phyloP scores from a whole-genome alignment of 2,888 invertebrate species.

The Melolontha melolontha region DNA sequence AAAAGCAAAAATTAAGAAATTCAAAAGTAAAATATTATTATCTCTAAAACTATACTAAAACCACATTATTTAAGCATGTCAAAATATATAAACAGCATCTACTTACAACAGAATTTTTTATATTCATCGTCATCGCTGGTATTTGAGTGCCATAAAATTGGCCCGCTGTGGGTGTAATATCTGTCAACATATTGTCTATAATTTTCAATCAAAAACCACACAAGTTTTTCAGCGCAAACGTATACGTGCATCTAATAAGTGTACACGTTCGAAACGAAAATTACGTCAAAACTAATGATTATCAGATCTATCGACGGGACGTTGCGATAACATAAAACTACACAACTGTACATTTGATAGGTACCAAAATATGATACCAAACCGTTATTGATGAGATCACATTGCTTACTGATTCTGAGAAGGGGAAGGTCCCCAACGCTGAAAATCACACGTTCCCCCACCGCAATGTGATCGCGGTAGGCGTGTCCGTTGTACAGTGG shows the following conservation, averaged over 20 bases:
- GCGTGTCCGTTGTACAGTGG: slow-evolving; percentile 46
- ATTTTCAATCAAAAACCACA: neutral
- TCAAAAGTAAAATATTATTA: too few species aligned
- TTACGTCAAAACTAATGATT: neutral
- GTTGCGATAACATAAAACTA: slow-evolving; percentile 44
- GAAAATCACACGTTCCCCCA: slow-evolving; percentile 65
- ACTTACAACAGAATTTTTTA: slow-evolving; percentile 62
- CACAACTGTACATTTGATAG: slow-evolving; percentile 50
- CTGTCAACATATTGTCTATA: slow-evolving; percentile 68
- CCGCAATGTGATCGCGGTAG: slow-evolving; percentile 50
- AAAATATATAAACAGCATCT: slow-evolving; percentile 1
- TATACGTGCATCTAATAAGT: slow-evolving; percentile 14
- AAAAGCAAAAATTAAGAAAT: too few species aligned
- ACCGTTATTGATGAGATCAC: slow-evolving; percentile 65
- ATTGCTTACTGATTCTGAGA: slow-evolving; percentile 65
- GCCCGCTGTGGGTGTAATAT: slow-evolving; percentile 73
- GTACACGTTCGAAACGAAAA: slow-evolving; percentile 7
- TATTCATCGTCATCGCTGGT: slow-evolving; percentile 72
- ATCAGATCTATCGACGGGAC: neutral
- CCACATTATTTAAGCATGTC: too few species aligned
- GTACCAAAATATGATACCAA: slow-evolving; percentile 47
- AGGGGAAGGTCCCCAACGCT: slow-evolving; percentile 57
- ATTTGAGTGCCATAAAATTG: slow-evolving; percentile 73
- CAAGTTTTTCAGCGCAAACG: slow-evolving; percentile 23
- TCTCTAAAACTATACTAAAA: too few species aligned